Evolutionary conservation across 1,140 invertebrate genomes (phyloP), one percentile per base, ranked within the genome.

Genomic region (Vanessa atalanta): DNA sequence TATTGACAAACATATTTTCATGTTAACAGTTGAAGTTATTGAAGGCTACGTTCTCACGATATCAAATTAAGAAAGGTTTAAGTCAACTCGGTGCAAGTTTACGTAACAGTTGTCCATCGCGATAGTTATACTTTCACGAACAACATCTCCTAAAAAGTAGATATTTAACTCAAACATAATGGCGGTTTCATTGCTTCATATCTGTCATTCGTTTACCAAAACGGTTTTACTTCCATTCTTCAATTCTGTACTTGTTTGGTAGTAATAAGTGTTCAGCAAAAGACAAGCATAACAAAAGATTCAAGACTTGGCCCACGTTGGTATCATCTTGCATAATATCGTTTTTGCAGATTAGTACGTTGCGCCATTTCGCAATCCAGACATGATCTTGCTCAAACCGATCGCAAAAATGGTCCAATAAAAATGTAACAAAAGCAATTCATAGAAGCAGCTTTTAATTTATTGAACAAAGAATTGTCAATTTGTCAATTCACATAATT

Each of bases 351-450:
- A 77, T 84, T 83, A 80, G 76, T 72, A 80, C 73, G 81, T 81
- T 78, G 73, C 78, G 63, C 71, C 61, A 72, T 88, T 86, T 84
- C 80, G 66, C 70, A 84, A 87, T 73, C 70, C 65, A 79, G 80
- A 80, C 75, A 83, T 86, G 78, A 76, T 78, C 73, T 87, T 83
- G 80, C 83, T 78, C 64, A 84, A 88, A 85, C 73, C 76, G 80
- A 83, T 85, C 84, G 79, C 80, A 70, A 79, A 84, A 87, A 81
- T 73, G 61, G 69, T 47, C 71, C 75, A 83, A 81, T 82, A 84
- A 84, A 80, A 84, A 78, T 72, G 71, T 74, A 82, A 81, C 70
- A 78, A 76, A 79, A 71, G 31, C 67, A 48, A 48, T 69, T 71
- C 73, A 72, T 73, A 53, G 68, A 72, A 47, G 65, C 53, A 67